Percentiles rank a stretch among this genome's conserved stretches.
phyloP scores from a whole-genome alignment of 2,888 invertebrate species.

The Ophion obscuratus region DNA sequence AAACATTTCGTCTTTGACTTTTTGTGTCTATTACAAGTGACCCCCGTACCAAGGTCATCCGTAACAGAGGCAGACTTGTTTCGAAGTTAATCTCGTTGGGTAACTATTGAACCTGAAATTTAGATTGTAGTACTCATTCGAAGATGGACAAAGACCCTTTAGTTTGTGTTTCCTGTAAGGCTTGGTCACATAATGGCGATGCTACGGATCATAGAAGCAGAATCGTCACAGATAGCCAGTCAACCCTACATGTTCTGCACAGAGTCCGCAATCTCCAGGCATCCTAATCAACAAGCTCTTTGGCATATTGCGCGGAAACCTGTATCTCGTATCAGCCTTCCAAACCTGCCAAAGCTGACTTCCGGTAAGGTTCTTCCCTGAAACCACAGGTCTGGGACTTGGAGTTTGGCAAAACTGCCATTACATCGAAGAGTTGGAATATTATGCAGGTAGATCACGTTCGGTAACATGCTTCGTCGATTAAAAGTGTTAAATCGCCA shows the following conservation, averaged over 20 bases:
- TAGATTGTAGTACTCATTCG: too few relatives aligned
- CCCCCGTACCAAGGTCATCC: too few relatives aligned
- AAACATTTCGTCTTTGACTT: too few relatives aligned
- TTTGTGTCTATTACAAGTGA: too few relatives aligned
- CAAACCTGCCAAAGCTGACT: not conserved
- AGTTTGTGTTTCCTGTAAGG: too few relatives aligned
- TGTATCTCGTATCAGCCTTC: not conserved
- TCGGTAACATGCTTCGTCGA: not conserved
- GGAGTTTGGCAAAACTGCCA: not conserved
- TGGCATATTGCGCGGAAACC: not conserved
- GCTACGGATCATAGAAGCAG: too few relatives aligned
- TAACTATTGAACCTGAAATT: too few relatives aligned
- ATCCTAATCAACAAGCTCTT: not conserved
- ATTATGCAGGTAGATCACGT: not conserved
- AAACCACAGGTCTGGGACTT: not conserved
- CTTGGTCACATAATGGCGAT: too few relatives aligned
- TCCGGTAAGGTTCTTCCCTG: not conserved
- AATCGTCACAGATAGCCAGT: too few relatives aligned
- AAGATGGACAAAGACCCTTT: too few relatives aligned
- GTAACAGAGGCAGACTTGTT: too few relatives aligned
- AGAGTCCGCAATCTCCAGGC: not conserved
- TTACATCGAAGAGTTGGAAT: not conserved
- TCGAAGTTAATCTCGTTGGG: too few relatives aligned
- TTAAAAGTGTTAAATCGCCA: conserved; percentile 28
- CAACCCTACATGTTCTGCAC: not conserved